Conservation (phyloP, 2,888 invertebrate species). For the Gryllus longicercus region DNA sequence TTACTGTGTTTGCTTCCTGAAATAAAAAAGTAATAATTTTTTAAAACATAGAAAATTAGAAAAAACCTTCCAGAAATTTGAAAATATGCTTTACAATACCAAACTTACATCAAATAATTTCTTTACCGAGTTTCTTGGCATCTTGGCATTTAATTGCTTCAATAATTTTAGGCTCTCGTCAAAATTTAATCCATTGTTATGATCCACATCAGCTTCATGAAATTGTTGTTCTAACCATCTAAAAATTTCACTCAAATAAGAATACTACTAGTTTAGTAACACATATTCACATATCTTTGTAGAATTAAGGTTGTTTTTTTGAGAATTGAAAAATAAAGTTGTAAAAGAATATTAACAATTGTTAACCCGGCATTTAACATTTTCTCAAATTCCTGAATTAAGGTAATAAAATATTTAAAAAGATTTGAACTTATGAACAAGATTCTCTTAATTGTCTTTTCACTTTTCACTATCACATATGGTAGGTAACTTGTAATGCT, state of each 20-base stretch:
- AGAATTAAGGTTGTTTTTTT: background rate
- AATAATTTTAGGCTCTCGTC: constrained; percentile 54
- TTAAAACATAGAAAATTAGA: background rate
- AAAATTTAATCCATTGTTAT: constrained; percentile 51
- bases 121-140: constrained; percentile 51
- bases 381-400: no score
- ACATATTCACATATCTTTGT: background rate
- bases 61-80: background rate
- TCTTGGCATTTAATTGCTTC: constrained; percentile 53
- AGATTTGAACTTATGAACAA: no score
- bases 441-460: no score
- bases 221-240: constrained; percentile 53
- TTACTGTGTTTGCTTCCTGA: constrained; percentile 44
- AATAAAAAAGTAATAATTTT: constrained; percentile 27
- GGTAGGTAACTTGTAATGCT: no score
- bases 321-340: no score
- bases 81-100: background rate
- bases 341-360: no score
- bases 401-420: no score
- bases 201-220: constrained; percentile 53
- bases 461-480: no score
- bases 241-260: background rate
- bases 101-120: constrained; percentile 51
- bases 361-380: no score
- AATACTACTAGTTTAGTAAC: background rate